phyloP scores from a whole-genome alignment of 2,888 invertebrate genomes.

The Hoplodrina blanda region DNA sequence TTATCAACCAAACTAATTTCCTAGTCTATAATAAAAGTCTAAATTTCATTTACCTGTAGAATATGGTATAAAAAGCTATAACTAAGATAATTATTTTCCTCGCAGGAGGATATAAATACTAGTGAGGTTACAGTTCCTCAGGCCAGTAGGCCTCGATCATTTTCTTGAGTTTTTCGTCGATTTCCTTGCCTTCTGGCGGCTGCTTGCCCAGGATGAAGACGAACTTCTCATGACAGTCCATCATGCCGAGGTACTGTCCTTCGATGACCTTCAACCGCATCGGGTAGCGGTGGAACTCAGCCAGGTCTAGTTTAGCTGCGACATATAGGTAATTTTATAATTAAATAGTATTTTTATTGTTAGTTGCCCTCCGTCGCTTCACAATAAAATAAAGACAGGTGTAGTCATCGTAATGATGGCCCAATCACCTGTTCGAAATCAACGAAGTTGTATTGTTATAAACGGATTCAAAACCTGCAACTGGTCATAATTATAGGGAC shows the following conservation, averaged over 20 bases:
- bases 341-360: not conserved
- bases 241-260: constrained; percentile 80
- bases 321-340: constrained; percentile 1
- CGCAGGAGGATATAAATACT: constrained; percentile 16
- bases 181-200: constrained; percentile 72
- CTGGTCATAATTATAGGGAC: not conserved
- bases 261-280: constrained; percentile 82
- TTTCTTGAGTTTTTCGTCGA: constrained; percentile 76
- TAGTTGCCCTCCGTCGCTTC: not conserved
- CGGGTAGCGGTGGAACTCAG: constrained; percentile 80
- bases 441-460: constrained; percentile 45
- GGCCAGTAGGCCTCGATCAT: constrained; percentile 82
- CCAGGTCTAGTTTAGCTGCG: constrained; percentile 77
- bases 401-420: constrained; percentile 34
- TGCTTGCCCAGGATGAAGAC: constrained; percentile 81
- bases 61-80: constrained; percentile 45
- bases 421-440: constrained; percentile 45
- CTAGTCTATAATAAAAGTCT: not conserved
- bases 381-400: constrained; percentile 34
- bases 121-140: constrained; percentile 66
- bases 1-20: not conserved
- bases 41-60: constrained; percentile 7
- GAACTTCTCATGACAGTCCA: constrained; percentile 84
- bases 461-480: constrained; percentile 16
- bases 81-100: constrained; percentile 22